phyloP scores from a whole-genome alignment of 2,797 vertebrate species.

The Danio aesculapii region DNA sequence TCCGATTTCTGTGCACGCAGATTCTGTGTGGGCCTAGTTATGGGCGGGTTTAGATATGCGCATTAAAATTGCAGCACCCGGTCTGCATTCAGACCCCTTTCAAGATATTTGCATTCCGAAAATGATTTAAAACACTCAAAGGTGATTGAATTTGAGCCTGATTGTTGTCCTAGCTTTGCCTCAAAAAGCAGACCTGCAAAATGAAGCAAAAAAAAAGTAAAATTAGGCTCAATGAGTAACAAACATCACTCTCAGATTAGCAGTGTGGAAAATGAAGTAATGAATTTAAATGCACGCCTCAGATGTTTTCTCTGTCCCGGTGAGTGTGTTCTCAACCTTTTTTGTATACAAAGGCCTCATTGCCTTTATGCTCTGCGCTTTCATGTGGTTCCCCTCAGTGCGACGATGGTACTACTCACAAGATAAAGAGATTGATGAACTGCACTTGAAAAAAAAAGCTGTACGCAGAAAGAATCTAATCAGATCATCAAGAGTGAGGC shows the following conservation, averaged over 20 bases:
- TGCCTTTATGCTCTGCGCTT: constrained; percentile 87
- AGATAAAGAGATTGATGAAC: constrained; percentile 98
- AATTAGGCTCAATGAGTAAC: background rate
- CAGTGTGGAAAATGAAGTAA: constrained; percentile 45
- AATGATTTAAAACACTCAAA: constrained; percentile 43
- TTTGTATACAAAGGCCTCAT: constrained; percentile 77
- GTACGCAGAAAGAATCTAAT: constrained; percentile 85
- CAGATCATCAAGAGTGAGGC: constrained; percentile 67
- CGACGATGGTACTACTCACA: constrained; percentile 90
- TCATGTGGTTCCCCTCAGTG: constrained; percentile 93
- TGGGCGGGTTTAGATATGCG: too few species aligned
- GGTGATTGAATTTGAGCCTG: constrained; percentile 40
- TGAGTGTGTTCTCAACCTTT: constrained; percentile 78
- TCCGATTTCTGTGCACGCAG: too few species aligned
- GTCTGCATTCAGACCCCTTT: too few species aligned
- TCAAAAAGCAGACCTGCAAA: constrained; percentile 10
- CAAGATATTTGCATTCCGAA: constrained; percentile 30
- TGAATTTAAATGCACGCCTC: constrained; percentile 37
- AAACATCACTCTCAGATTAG: constrained; percentile 25
- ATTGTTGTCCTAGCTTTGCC: constrained; percentile 25
- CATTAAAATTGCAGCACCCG: too few species aligned
- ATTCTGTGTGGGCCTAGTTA: too few species aligned
- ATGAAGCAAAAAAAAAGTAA: constrained; percentile 1
- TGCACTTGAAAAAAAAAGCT: constrained; percentile 91
- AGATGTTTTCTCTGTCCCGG: constrained; percentile 9